Conservation (phyloP, 1,140 invertebrate species). For the Anoplophora glabripennis region DNA sequence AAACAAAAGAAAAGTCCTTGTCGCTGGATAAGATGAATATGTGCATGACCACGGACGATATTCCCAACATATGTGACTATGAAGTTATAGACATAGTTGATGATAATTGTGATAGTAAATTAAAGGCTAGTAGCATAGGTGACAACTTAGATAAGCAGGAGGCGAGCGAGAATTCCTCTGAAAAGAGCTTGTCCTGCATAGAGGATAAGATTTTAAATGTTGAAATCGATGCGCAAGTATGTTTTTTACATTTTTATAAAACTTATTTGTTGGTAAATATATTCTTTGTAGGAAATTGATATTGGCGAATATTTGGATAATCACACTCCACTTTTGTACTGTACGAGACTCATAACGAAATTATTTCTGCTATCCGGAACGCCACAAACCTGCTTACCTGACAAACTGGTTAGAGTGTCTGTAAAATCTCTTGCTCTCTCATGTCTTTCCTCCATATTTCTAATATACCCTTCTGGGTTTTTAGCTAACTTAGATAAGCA, state of each 20-base stretch:
- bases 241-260: conserved; percentile 3
- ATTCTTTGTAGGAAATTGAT: conserved; percentile 52
- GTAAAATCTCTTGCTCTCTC: conserved; percentile 78
- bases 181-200: conserved; percentile 39
- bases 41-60: neutral
- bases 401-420: conserved; percentile 73
- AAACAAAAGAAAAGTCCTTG: conserved; percentile 27
- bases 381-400: conserved; percentile 60
- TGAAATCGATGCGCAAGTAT: conserved; percentile 32
- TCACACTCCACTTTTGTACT: conserved; percentile 70
- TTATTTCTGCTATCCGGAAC: conserved; percentile 72
- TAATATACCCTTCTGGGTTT: conserved; percentile 68
- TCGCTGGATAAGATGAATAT: conserved; percentile 11
- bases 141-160: conserved; percentile 33
- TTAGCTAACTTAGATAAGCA: conserved; percentile 60
- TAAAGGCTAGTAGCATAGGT: conserved; percentile 28
- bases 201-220: conserved; percentile 30
- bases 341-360: conserved; percentile 68
- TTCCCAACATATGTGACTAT: conserved; percentile 15
- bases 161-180: conserved; percentile 38
- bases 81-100: conserved; percentile 4
- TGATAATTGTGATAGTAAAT: conserved; percentile 26
- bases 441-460: conserved; percentile 68
- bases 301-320: conserved; percentile 66
- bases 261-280: neutral